phyloP scores from a whole-genome alignment of 2,888 invertebrate species.

The Heliconius cydno region DNA sequence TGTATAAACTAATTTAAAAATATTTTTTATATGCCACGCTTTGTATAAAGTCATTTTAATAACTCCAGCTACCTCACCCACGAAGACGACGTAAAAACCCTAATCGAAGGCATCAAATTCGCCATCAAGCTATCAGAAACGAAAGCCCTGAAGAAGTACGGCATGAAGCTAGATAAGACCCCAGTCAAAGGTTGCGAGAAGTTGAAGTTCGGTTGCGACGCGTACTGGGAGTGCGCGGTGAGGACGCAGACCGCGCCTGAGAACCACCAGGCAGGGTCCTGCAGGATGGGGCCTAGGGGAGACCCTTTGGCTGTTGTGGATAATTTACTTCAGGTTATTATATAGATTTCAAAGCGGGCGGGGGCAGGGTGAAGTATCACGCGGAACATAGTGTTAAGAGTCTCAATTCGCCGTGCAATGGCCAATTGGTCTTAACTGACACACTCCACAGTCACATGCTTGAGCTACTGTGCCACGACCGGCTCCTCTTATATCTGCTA shows the following conservation, averaged over 20 bases:
- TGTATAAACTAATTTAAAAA: too few species aligned
- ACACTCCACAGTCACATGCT: too few species aligned
- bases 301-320: slow-evolving; percentile 90
- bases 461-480: too few species aligned
- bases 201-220: slow-evolving; percentile 87
- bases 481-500: too few species aligned
- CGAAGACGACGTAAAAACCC: slow-evolving; percentile 89
- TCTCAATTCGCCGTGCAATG: too few species aligned
- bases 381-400: too few species aligned
- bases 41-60: background rate
- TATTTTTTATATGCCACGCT: too few species aligned
- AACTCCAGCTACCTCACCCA: slow-evolving; percentile 86
- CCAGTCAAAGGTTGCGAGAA: slow-evolving; percentile 89
- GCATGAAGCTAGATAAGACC: slow-evolving; percentile 89
- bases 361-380: too few species aligned
- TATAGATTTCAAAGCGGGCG: too few species aligned
- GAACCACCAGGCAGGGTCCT: slow-evolving; percentile 92
- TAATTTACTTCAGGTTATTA: slow-evolving; percentile 81
- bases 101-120: slow-evolving; percentile 93
- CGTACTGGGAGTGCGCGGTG: slow-evolving; percentile 92
- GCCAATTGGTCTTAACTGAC: too few species aligned
- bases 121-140: slow-evolving; percentile 88
- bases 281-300: slow-evolving; percentile 90
- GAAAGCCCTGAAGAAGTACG: slow-evolving; percentile 84
- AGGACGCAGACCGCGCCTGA: slow-evolving; percentile 90